These are phyloP conservation scores for Hypsibius dujardini DNA, from an alignment of 1,140 invertebrate species.

Conservation along the genomic window DNA sequence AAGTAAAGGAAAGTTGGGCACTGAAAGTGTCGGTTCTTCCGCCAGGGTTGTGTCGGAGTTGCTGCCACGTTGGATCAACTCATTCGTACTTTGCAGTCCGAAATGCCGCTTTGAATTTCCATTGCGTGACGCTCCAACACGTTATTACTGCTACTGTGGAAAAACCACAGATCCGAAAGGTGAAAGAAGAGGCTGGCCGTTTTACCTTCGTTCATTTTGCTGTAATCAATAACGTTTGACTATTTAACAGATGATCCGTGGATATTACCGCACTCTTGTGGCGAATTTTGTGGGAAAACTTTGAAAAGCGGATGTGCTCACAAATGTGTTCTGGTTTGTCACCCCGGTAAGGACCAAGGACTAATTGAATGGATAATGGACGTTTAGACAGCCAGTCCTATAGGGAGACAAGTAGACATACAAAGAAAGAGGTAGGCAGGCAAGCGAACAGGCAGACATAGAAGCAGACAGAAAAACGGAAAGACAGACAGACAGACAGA, in stretches of 20 bases:
- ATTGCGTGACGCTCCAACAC: constrained; percentile 50
- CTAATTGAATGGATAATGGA: too few relatives aligned
- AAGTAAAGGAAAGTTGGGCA: constrained; percentile 23
- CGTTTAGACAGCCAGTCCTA: too few relatives aligned
- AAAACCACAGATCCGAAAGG: background rate
- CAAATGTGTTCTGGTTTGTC: constrained; percentile 59
- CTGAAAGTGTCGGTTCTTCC: constrained; percentile 20
- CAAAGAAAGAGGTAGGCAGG: too few relatives aligned
- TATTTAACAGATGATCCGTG: constrained; percentile 59
- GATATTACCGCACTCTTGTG: constrained; percentile 76
- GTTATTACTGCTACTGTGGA: constrained; percentile 55
- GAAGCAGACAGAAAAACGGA: too few relatives aligned
- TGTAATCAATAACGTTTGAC: constrained; percentile 60
- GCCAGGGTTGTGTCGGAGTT: background rate
- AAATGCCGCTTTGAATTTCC: constrained; percentile 67
- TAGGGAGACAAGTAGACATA: too few relatives aligned
- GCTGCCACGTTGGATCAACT: constrained; percentile 5
- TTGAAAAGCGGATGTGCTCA: constrained; percentile 62
- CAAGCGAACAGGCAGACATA: too few relatives aligned
- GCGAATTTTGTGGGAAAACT: constrained; percentile 55
- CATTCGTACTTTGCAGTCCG: constrained; percentile 48
- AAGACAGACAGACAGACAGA: too few relatives aligned
- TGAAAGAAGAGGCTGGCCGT: too few relatives aligned
- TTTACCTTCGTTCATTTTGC: constrained; percentile 11
- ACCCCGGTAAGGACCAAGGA: constrained; percentile 53